Conservation (phyloP, 2,888 invertebrate genomes). For the Sinohyriopsis cumingii region DNA sequence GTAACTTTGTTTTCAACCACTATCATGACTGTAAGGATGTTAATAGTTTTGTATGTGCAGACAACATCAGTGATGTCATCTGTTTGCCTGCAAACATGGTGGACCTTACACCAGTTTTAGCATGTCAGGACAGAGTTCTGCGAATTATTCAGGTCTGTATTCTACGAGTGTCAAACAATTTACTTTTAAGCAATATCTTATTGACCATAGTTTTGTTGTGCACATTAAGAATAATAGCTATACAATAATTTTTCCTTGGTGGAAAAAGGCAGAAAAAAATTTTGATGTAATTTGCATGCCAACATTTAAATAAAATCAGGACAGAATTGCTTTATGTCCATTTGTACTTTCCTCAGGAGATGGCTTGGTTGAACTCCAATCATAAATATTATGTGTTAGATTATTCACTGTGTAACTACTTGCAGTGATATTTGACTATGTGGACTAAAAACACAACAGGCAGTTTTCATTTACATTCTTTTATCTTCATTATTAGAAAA, state of each 20-base stretch:
- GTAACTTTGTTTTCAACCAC: conserved; percentile 82
- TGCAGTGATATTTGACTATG: too few species aligned
- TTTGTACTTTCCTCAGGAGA: too few species aligned
- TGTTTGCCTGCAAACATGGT: conserved; percentile 75
- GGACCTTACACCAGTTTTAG: conserved; percentile 79
- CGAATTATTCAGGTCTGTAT: conserved; percentile 78
- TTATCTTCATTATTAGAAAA: too few species aligned
- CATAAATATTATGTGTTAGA: too few species aligned
- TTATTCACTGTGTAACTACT: too few species aligned
- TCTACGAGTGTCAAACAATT: not conserved
- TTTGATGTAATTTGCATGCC: not conserved
- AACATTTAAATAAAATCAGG: not conserved
- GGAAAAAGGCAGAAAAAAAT: not conserved
- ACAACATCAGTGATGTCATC: conserved; percentile 88
- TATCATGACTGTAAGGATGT: conserved; percentile 91
- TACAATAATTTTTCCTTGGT: not conserved
- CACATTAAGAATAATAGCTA: not conserved
- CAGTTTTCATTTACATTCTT: too few species aligned
- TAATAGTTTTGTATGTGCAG: conserved; percentile 90
- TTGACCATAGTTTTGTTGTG: not conserved
- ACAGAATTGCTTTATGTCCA: not conserved
- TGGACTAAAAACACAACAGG: too few species aligned
- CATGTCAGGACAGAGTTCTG: conserved; percentile 87
- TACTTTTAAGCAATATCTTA: not conserved
- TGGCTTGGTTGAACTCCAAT: too few species aligned